These are phyloP conservation scores for Drosophila rufa DNA, from an alignment of 1,140 invertebrate genomes.

Conservation along the genomic window DNA sequence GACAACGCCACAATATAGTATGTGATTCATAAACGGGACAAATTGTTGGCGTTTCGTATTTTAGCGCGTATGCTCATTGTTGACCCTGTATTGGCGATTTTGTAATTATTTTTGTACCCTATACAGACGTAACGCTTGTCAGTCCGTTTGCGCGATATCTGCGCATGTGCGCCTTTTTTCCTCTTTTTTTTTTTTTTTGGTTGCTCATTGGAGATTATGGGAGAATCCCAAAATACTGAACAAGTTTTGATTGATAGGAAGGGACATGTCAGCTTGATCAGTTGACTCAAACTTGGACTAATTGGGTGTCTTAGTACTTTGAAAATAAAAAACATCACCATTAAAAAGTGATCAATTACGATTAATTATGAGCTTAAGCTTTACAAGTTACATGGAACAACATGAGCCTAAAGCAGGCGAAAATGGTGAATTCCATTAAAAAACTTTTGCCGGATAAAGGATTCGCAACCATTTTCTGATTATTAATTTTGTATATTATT, in stretches of 20 bases:
- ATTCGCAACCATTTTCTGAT: background rate
- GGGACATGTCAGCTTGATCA: constrained; percentile 6
- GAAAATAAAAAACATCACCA: background rate
- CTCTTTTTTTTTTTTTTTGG: background rate
- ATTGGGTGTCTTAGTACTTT: background rate
- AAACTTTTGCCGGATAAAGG: background rate
- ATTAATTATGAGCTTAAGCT: background rate
- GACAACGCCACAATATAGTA: constrained; percentile 32
- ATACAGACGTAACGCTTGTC: constrained; percentile 22
- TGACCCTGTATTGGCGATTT: constrained; percentile 77
- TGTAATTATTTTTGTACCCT: constrained; percentile 53
- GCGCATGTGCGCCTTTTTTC: constrained; percentile 5
- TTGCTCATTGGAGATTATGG: constrained; percentile 12
- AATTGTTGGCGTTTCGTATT: constrained; percentile 54
- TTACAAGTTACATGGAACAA: background rate
- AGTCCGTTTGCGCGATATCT: constrained; percentile 12
- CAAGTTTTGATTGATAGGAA: constrained; percentile 14
- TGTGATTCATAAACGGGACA: constrained; percentile 70
- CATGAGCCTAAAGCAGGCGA: background rate
- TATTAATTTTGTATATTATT: background rate
- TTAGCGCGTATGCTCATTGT: constrained; percentile 48
- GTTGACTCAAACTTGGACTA: constrained; percentile 30
- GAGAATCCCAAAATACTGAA: constrained; percentile 27
- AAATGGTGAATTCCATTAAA: background rate
- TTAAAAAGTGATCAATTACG: background rate